phyloP scores from a whole-genome alignment of 2,797 vertebrate genomes.

The Gobionotothen gibberifrons region DNA sequence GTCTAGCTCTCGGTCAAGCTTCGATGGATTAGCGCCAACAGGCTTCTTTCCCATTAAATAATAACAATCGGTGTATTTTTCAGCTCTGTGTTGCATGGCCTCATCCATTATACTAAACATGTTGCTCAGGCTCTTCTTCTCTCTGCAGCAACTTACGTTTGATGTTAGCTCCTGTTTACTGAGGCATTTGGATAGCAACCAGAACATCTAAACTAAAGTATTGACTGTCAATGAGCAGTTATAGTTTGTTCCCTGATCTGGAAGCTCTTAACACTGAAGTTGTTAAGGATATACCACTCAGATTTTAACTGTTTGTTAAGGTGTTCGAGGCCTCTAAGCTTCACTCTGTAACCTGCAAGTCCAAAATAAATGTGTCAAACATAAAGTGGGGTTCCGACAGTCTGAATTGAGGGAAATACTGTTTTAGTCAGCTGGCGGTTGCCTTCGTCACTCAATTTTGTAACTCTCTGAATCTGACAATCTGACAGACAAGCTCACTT shows the following conservation, averaged over 20 bases:
- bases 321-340: slow-evolving; percentile 13
- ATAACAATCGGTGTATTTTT: slow-evolving; percentile 29
- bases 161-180: background rate
- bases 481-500: slow-evolving; percentile 12
- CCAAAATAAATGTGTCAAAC: background rate
- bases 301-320: slow-evolving; percentile 16
- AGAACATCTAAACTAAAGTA: background rate
- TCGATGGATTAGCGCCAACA: slow-evolving; percentile 39
- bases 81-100: slow-evolving; percentile 13
- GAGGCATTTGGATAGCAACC: background rate
- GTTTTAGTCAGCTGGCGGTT: slow-evolving; percentile 22
- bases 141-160: background rate
- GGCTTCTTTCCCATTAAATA: slow-evolving; percentile 22
- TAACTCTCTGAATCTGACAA: slow-evolving; percentile 27
- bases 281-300: background rate
- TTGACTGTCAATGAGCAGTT: slow-evolving; percentile 9
- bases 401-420: background rate
- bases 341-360: background rate
- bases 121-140: background rate
- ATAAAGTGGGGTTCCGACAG: background rate
- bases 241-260: background rate
- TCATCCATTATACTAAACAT: slow-evolving; percentile 1
- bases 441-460: slow-evolving; percentile 33
- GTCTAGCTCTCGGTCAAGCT: slow-evolving; percentile 36
- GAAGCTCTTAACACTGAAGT: background rate